These are phyloP conservation scores for Rhinolophus ferrumequinum DNA, from an alignment of 2,113 vertebrate genomes.

Conservation along the genomic window DNA sequence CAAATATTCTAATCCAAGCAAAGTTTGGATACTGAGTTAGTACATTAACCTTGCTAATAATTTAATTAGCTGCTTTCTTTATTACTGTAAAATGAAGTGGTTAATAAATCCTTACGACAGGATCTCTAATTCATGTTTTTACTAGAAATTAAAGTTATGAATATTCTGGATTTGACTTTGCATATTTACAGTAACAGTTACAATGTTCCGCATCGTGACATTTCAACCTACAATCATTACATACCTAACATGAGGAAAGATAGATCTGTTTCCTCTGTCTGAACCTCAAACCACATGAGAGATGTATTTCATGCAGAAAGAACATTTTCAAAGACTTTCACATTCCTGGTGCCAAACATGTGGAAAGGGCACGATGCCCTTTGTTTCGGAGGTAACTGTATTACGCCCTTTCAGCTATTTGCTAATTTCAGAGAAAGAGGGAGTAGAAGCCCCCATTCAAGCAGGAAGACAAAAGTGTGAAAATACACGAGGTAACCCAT, in stretches of 20 bases:
- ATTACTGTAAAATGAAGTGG: neutral
- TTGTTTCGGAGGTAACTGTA: neutral
- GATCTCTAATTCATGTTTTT: conserved; percentile 5
- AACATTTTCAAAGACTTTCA: conserved; percentile 57
- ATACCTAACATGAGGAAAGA: neutral
- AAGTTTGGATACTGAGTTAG: neutral
- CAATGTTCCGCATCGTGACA: neutral
- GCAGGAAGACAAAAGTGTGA: neutral
- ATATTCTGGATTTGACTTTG: neutral
- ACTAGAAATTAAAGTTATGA: neutral
- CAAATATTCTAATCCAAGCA: neutral
- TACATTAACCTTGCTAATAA: conserved; percentile 23
- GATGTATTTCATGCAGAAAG: conserved; percentile 57
- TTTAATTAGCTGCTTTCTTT: conserved; percentile 35
- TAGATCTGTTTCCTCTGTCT: conserved; percentile 41
- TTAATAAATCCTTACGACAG: neutral
- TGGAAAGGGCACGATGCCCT: conserved; percentile 61
- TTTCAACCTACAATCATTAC: neutral
- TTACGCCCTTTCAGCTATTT: conserved; percentile 36
- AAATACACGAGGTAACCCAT: neutral
- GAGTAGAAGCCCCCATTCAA: neutral
- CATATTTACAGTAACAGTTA: neutral
- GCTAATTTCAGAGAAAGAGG: conserved; percentile 42
- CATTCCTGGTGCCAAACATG: conserved; percentile 41
- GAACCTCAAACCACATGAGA: conserved; percentile 24